Percentiles rank a stretch among this genome's conserved stretches.
Evolutionary conservation across 2,797 vertebrate genomes (phyloP).

Genomic region (Thamnophis elegans): DNA sequence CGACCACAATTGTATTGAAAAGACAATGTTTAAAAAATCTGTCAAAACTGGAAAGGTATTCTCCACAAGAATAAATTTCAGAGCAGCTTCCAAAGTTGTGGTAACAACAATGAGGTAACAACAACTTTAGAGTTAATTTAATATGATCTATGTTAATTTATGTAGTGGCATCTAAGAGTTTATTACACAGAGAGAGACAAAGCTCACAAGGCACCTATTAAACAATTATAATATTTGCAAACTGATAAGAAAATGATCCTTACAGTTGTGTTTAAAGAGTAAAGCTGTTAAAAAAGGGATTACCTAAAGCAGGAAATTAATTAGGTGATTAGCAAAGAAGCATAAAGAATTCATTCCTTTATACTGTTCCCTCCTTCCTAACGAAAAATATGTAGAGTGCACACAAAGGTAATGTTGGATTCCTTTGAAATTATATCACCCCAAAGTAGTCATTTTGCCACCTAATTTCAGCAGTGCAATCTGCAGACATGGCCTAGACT

Average conservation of each 20-base stretch:
- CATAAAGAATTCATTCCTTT: not conserved
- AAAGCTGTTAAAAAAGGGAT: slow-evolving; percentile 29
- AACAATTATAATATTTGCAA: not conserved
- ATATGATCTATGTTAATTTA: not conserved
- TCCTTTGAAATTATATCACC: not conserved
- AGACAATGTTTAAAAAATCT: not conserved
- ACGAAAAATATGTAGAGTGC: not conserved
- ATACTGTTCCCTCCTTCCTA: not conserved
- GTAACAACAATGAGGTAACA: not conserved
- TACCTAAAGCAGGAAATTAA: slow-evolving; percentile 40
- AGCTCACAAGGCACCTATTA: not conserved
- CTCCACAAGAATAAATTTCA: not conserved
- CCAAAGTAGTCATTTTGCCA: not conserved
- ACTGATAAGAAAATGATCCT: slow-evolving; percentile 35
- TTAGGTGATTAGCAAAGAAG: slow-evolving; percentile 37
- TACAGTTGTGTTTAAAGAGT: slow-evolving; percentile 19
- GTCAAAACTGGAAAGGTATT: not conserved
- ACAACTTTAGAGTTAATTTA: not conserved
- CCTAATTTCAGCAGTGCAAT: not conserved
- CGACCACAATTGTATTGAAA: no score
- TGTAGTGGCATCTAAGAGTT: slow-evolving; percentile 2
- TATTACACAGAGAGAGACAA: not conserved
- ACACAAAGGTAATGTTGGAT: not conserved
- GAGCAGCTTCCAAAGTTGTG: not conserved
- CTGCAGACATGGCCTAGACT: not conserved